Evolutionary conservation across 2,888 invertebrate species (phyloP), one percentile per base, ranked within the genome.

Genomic region (Belgica antarctica): DNA sequence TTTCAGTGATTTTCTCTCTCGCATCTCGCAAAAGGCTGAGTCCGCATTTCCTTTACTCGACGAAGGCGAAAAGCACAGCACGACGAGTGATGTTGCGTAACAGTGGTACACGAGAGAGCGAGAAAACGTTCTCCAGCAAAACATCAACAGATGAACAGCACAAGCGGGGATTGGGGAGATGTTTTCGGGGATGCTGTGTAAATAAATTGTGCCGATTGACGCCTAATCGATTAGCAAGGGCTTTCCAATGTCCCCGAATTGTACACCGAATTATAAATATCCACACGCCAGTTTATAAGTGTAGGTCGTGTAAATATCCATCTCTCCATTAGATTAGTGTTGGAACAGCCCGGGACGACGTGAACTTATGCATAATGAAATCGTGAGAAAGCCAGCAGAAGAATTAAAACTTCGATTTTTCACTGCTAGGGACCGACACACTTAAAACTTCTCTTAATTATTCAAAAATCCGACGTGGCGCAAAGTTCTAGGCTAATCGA

Each of bases 391-490:
- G 5, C 28, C 24, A n/a, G 12, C 47, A 52, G 66, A 65, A 66
- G 52, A 66, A 28, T 10, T 61, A 24, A 34, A 62, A n/a, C 24
- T 59, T 41, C 41, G 41, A 41, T 15, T 41, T 41, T 52, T 52
- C 17, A 52, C n/a, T 52, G 52, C 7, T n/a, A n/a, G 22, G 52
- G 19, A 4, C 52, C 7, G 4, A 22, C 22, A 22, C 19, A 52
- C 62, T 46, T 65, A 47, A 41, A 46, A 36, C 15, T 7, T 27
- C 15, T 7, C n/a, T 65, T 65, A 65, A 65, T 65, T 65, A 65
- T 65, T 65, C 10, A 65, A 62, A 41, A n/a, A 65, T 41, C 41
- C 17, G 24, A 65, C 65, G 65, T 65, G 65, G 41, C 22, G n/a
- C 12, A 27, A 46, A 19, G 46, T 46, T 24, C 46, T 46, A 46